These are phyloP conservation scores for Diuraphis noxia DNA, from an alignment of 1,140 invertebrate species.

Conservation along the genomic window DNA sequence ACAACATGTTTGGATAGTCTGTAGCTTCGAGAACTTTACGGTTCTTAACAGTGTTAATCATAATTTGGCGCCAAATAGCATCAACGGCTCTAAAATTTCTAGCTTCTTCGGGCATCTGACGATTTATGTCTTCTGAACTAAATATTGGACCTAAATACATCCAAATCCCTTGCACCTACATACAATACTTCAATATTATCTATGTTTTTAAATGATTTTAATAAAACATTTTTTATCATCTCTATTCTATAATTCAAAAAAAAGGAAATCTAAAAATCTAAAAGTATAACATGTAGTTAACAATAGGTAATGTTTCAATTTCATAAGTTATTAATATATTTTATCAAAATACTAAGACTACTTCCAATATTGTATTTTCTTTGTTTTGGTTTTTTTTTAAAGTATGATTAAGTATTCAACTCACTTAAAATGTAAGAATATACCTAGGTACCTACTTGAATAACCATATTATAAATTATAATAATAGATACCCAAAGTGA, in stretches of 20 bases:
- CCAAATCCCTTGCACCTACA: slow-evolving; percentile 72
- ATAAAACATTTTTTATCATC: no score
- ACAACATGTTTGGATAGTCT: slow-evolving; percentile 77
- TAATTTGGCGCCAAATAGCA: slow-evolving; percentile 83
- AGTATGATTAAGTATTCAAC: no score
- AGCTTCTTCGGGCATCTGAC: slow-evolving; percentile 95
- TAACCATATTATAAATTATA: no score
- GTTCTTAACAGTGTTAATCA: slow-evolving; percentile 71
- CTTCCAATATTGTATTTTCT: no score
- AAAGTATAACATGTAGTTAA: neutral
- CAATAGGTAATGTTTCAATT: neutral
- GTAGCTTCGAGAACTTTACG: slow-evolving; percentile 81
- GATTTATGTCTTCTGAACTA: slow-evolving; percentile 94
- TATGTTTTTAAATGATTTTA: neutral
- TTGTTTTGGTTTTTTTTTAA: no score
- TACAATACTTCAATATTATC: neutral
- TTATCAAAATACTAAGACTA: neutral
- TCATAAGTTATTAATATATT: neutral
- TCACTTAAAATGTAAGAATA: neutral
- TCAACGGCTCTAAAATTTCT: slow-evolving; percentile 77
- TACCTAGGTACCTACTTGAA: neutral
- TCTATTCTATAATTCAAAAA: neutral
- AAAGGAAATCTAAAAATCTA: neutral
- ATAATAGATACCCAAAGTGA: neutral
- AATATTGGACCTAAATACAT: slow-evolving; percentile 97